Evolutionary conservation across 2,113 vertebrate genomes (phyloP).

Genomic region (Corythoichthys haematopterus): DNA sequence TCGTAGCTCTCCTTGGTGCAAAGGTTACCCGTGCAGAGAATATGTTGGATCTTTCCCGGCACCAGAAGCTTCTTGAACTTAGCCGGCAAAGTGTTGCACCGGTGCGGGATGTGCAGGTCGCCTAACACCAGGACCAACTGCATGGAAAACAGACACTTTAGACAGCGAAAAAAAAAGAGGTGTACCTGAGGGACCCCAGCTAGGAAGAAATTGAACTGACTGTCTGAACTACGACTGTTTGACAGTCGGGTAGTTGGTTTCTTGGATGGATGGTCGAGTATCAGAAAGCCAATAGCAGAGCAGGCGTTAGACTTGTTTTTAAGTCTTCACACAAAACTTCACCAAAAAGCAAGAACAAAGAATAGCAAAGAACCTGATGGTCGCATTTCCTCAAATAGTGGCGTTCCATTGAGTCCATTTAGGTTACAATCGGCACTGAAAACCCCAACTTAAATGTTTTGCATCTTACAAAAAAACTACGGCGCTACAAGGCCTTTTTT

Average conservation of each 20-base stretch:
- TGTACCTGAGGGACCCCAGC: slow-evolving; percentile 16
- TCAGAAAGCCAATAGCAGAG: slow-evolving; percentile 44
- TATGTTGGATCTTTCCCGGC: slow-evolving; percentile 98
- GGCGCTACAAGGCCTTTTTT: too few relatives aligned
- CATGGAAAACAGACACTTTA: slow-evolving; percentile 21
- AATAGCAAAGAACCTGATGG: background rate
- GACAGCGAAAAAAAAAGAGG: background rate
- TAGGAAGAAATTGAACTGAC: slow-evolving; percentile 5
- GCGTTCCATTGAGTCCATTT: background rate
- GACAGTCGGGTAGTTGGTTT: too few relatives aligned
- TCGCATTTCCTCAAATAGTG: background rate
- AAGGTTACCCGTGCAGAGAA: slow-evolving; percentile 96
- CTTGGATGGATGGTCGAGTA: slow-evolving; percentile 17
- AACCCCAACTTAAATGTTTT: too few relatives aligned
- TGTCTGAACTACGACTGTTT: slow-evolving; percentile 37
- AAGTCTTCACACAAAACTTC: slow-evolving; percentile 3
- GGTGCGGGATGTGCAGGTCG: slow-evolving; percentile 96
- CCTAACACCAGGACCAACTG: slow-evolving; percentile 98
- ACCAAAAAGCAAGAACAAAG: background rate
- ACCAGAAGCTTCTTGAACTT: slow-evolving; percentile 99
- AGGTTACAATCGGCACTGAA: too few relatives aligned
- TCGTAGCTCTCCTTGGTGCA: slow-evolving; percentile 99
- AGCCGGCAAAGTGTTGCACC: slow-evolving; percentile 95
- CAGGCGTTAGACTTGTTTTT: background rate
- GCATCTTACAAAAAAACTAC: too few relatives aligned